A percentile compares a stretch with the other conserved stretches of the same genome.
These are phyloP conservation scores for Oophaga pumilio DNA, from an alignment of 2,113 vertebrate genomes.

Conservation along the genomic window DNA sequence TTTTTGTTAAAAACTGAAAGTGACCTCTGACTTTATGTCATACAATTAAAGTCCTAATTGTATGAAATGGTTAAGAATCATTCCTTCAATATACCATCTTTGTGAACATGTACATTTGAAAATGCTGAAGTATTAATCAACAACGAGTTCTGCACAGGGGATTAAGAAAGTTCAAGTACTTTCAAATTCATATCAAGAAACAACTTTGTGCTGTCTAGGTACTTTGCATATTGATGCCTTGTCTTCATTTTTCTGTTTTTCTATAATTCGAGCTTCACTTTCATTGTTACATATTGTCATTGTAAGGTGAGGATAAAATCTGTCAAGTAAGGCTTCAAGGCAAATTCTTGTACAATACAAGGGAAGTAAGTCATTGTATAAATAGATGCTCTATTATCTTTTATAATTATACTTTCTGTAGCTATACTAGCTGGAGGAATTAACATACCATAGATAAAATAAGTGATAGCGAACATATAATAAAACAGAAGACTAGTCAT, in stretches of 20 bases:
- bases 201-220: conserved; percentile 61
- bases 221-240: neutral
- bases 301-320: conserved; percentile 76
- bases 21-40: too few relatives aligned
- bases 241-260: conserved; percentile 41
- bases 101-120: conserved; percentile 24
- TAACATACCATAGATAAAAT: conserved; percentile 1
- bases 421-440: neutral
- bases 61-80: neutral
- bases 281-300: conserved; percentile 80
- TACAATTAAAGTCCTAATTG: neutral
- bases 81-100: neutral
- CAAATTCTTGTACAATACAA: conserved; percentile 78
- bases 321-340: conserved; percentile 79
- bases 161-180: conserved; percentile 72
- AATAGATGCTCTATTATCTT: conserved; percentile 1
- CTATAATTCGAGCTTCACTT: conserved; percentile 63
- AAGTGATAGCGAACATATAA: neutral
- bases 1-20: too few relatives aligned
- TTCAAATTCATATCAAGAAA: conserved; percentile 78
- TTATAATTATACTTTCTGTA: neutral
- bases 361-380: conserved; percentile 61
- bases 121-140: conserved; percentile 50
- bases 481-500: neutral
- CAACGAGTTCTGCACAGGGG: conserved; percentile 15